phyloP scores from a whole-genome alignment of 2,888 invertebrate species.

The Malacosoma neustria region DNA sequence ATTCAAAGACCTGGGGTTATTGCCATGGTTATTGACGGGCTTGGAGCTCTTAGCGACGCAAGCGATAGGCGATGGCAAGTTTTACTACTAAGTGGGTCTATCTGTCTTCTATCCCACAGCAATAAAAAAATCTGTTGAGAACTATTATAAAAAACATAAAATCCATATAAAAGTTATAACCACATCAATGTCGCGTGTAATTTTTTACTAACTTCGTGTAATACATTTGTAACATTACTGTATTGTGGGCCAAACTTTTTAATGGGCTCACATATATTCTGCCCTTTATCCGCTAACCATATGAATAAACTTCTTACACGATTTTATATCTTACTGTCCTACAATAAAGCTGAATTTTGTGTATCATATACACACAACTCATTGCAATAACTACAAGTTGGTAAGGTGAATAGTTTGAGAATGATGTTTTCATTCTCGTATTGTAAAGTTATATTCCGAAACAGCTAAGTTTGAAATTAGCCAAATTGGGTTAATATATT shows the following conservation, averaged over 20 bases:
- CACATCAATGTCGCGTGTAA: neutral
- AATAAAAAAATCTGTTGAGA: too few relatives aligned
- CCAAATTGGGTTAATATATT: neutral
- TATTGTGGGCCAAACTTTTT: constrained; percentile 22
- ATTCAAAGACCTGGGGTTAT: too few relatives aligned
- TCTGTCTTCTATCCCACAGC: too few relatives aligned
- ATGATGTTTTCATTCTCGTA: neutral
- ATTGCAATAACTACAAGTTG: neutral
- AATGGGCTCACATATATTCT: constrained; percentile 22
- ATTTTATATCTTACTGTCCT: too few relatives aligned
- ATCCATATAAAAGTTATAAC: too few relatives aligned
- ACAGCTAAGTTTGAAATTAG: neutral
- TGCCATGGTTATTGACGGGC: too few relatives aligned
- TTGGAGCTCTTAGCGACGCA: too few relatives aligned
- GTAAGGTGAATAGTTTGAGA: neutral
- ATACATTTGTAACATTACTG: constrained; percentile 19
- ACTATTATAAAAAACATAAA: too few relatives aligned
- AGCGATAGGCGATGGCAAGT: too few relatives aligned
- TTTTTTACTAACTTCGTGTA: constrained; percentile 7
- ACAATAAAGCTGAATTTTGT: too few relatives aligned
- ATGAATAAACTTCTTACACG: too few relatives aligned
- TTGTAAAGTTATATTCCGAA: neutral
- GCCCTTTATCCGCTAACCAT: neutral
- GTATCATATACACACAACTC: neutral
- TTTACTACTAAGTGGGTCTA: too few relatives aligned